Conservation (phyloP, 2,888 invertebrate genomes). For the Agrochola litura region DNA sequence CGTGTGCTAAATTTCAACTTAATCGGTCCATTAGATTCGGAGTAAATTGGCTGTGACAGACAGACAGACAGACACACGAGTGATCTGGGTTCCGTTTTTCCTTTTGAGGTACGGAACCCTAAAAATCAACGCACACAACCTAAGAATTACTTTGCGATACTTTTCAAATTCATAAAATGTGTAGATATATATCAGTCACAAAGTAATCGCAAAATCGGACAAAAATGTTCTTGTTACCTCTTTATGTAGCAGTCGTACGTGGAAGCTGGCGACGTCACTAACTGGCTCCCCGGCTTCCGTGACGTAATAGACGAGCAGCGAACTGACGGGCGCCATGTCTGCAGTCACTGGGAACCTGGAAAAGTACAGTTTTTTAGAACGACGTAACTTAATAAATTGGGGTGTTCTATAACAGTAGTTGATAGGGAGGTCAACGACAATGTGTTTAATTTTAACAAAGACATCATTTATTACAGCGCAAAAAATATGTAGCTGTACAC, state of each 20-base stretch:
- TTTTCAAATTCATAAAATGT: neutral
- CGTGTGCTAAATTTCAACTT: no score
- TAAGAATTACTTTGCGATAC: neutral
- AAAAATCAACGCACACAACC: neutral
- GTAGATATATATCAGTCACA: neutral
- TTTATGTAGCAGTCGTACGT: constrained; percentile 91
- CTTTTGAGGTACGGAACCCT: no score
- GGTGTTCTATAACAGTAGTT: neutral
- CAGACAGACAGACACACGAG: no score
- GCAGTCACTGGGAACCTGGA: constrained; percentile 92
- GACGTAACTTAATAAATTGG: neutral
- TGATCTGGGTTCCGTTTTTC: no score
- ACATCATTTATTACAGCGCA: neutral
- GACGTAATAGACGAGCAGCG: constrained; percentile 92
- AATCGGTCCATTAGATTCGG: no score
- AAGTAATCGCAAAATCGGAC: neutral
- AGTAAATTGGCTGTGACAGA: no score
- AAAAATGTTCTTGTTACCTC: constrained; percentile 83
- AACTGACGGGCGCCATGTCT: constrained; percentile 93
- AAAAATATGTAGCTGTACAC: neutral
- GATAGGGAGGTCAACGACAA: neutral
- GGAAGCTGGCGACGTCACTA: constrained; percentile 92
- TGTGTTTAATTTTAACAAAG: neutral
- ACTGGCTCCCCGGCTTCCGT: constrained; percentile 92
- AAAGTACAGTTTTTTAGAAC: constrained; percentile 3